phyloP scores from a whole-genome alignment of 2,113 vertebrate genomes.

The Ammodramus savannarum region DNA sequence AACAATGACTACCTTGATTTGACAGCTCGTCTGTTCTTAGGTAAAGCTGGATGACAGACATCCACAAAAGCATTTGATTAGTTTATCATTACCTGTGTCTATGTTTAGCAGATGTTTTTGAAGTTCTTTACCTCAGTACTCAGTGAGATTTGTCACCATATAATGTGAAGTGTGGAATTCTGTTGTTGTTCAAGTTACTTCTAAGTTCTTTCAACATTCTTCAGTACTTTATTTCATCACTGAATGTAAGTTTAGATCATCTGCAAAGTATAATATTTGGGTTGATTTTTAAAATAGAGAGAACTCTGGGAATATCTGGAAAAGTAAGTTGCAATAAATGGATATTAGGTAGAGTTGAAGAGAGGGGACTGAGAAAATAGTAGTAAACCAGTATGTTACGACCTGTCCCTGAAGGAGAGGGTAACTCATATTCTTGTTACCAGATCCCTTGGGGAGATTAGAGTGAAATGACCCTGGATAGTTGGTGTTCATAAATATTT shows the following conservation, averaged over 20 bases:
- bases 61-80: conserved; percentile 46
- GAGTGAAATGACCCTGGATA: background rate
- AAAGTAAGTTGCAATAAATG: background rate
- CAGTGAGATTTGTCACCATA: background rate
- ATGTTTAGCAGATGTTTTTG: conserved; percentile 20
- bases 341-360: background rate
- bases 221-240: background rate
- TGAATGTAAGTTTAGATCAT: background rate
- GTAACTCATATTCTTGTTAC: background rate
- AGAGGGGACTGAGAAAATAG: background rate
- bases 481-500: background rate
- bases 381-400: background rate
- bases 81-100: conserved; percentile 39
- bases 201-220: background rate
- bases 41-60: conserved; percentile 34
- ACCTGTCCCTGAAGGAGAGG: background rate
- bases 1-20: conserved; percentile 57
- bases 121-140: background rate
- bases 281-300: background rate
- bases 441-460: background rate
- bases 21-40: conserved; percentile 49
- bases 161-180: background rate
- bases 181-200: background rate
- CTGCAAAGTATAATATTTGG: background rate
- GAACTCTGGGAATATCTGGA: background rate